Evolutionary conservation across 2,888 invertebrate genomes (phyloP).

Genomic region (Pardosa pseudoannulata): DNA sequence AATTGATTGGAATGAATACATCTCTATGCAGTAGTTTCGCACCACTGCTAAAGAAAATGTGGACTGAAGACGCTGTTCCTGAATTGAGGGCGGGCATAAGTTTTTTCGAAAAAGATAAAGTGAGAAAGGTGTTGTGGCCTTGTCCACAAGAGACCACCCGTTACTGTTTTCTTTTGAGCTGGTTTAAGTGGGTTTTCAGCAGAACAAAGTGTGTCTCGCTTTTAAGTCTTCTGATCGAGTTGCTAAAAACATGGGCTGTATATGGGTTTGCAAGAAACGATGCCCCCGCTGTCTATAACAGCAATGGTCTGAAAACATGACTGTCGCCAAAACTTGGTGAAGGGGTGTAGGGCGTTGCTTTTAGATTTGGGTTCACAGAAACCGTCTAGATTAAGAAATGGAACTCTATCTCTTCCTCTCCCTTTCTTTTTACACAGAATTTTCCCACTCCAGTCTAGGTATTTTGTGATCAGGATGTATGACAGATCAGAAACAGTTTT

Average conservation of each 20-base stretch:
- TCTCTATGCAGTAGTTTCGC: conserved; percentile 5
- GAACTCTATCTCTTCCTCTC: too few species aligned
- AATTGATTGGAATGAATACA: conserved; percentile 10
- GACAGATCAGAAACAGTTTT: too few species aligned
- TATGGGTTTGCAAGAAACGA: background rate
- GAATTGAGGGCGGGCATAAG: conserved; percentile 52
- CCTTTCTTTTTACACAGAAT: too few species aligned
- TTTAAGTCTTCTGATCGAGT: background rate
- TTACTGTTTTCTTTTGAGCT: conserved; percentile 66
- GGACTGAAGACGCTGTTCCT: conserved; percentile 29
- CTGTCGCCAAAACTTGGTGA: background rate
- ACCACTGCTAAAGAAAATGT: conserved; percentile 21
- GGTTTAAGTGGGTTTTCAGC: conserved; percentile 65
- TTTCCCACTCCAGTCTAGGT: too few species aligned
- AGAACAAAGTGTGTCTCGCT: conserved; percentile 52
- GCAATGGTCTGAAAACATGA: background rate
- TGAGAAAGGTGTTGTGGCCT: conserved; percentile 67
- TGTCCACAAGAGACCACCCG: conserved; percentile 56
- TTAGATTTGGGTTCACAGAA: background rate
- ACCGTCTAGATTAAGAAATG: background rate
- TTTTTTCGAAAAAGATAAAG: conserved; percentile 41
- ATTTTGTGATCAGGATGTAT: too few species aligned
- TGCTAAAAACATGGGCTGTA: conserved; percentile 1
- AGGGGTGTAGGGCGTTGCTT: background rate
- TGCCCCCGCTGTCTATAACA: conserved; percentile 21